A percentile compares a stretch with the other conserved stretches of the same genome.
Evolutionary conservation across 2,888 invertebrate species (phyloP).

Genomic region (Aethes cnicana): DNA sequence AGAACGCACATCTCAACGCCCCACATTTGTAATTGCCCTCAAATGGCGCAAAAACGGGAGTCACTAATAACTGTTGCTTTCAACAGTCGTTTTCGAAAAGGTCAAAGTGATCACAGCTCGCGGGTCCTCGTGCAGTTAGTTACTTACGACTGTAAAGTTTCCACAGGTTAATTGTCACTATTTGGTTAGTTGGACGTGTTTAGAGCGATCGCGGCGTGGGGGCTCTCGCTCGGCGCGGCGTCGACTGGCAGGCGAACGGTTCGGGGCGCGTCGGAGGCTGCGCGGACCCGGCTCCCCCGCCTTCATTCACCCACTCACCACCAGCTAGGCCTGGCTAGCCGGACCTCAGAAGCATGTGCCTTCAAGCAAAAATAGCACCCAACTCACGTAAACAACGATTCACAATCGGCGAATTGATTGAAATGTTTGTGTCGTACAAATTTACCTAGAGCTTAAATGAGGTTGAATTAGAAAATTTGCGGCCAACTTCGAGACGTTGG

Average conservation of each 20-base stretch:
- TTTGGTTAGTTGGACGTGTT: conserved; percentile 54
- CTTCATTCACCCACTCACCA: conserved; percentile 74
- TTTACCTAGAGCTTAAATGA: background rate
- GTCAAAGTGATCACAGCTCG: conserved; percentile 37
- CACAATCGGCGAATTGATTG: conserved; percentile 51
- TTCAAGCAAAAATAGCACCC: conserved; percentile 59
- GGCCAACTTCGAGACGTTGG: background rate
- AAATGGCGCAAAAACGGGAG: conserved; percentile 51
- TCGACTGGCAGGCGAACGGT: conserved; percentile 65
- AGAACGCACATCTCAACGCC: conserved; percentile 45
- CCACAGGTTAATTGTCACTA: conserved; percentile 61
- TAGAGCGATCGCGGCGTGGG: conserved; percentile 57
- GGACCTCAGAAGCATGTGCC: conserved; percentile 75
- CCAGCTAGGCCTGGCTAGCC: conserved; percentile 65
- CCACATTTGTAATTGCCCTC: conserved; percentile 52
- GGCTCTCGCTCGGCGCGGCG: conserved; percentile 66
- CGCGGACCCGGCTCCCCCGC: conserved; percentile 70
- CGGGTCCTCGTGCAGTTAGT: conserved; percentile 41
- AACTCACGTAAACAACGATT: conserved; percentile 51
- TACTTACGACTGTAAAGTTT: conserved; percentile 66
- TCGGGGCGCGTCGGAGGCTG: conserved; percentile 71
- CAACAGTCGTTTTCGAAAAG: conserved; percentile 53
- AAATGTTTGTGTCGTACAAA: background rate
- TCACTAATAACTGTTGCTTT: conserved; percentile 38
- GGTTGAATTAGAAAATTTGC: background rate